A percentile compares a stretch with the other conserved stretches of the same genome.
phyloP scores from a whole-genome alignment of 2,888 invertebrate species.

The Pycnomerus fuliginosus region DNA sequence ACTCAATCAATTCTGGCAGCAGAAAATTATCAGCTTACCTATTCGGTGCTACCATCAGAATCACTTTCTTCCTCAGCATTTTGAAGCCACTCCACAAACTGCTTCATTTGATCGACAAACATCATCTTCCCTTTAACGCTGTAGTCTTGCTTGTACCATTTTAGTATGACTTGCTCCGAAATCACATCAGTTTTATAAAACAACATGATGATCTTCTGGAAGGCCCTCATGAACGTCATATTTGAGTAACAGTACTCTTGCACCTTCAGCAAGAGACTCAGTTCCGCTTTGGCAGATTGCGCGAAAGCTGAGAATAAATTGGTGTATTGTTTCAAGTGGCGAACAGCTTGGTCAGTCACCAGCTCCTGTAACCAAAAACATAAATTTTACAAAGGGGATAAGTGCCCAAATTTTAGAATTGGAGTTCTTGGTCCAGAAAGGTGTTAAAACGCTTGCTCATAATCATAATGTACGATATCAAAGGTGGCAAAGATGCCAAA shows the following conservation, averaged over 20 bases:
- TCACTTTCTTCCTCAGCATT: slow-evolving; percentile 88
- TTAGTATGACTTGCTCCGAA: slow-evolving; percentile 91
- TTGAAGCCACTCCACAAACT: slow-evolving; percentile 96
- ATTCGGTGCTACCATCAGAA: slow-evolving; percentile 56
- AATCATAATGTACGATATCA: too few species aligned
- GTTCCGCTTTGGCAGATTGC: slow-evolving; percentile 81
- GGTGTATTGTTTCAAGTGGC: slow-evolving; percentile 84
- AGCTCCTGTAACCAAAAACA: slow-evolving; percentile 61
- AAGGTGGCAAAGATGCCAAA: too few species aligned
- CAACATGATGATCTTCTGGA: slow-evolving; percentile 94
- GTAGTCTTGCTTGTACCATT: slow-evolving; percentile 95
- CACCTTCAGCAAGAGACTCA: slow-evolving; percentile 85
- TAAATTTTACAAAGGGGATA: too few species aligned
- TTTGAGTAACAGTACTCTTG: slow-evolving; percentile 99
- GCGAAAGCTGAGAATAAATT: slow-evolving; percentile 85
- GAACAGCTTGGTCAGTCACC: slow-evolving; percentile 92
- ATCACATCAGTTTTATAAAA: slow-evolving; percentile 96
- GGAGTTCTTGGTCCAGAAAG: too few species aligned
- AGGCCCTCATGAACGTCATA: slow-evolving; percentile 98
- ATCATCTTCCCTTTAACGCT: slow-evolving; percentile 90
- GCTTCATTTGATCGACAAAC: slow-evolving; percentile 97
- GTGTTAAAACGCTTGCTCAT: too few species aligned
- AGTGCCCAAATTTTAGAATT: too few species aligned
- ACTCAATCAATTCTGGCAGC: background rate
- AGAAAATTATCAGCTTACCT: slow-evolving; percentile 31